phyloP scores from a whole-genome alignment of 2,888 invertebrate species.

The Yponomeuta sedellus region DNA sequence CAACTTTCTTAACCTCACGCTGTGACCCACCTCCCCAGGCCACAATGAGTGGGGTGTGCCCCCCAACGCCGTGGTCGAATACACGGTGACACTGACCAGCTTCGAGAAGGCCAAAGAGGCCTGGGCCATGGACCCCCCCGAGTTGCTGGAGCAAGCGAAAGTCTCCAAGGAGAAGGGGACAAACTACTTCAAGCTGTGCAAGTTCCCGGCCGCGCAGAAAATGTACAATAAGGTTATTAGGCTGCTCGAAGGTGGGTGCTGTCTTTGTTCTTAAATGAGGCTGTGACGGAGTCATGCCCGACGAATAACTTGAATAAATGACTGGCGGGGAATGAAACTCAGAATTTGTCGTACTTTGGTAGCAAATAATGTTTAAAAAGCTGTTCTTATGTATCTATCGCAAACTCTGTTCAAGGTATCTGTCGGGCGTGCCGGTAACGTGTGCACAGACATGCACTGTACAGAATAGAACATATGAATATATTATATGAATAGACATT shows the following conservation, averaged over 20 bases:
- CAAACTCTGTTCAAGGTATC: too few species aligned
- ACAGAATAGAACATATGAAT: too few species aligned
- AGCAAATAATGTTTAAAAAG: too few species aligned
- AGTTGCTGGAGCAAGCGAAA: constrained; percentile 88
- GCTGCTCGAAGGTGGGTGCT: constrained; percentile 72
- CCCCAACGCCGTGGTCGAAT: constrained; percentile 85
- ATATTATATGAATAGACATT: too few species aligned
- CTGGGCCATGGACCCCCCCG: constrained; percentile 88
- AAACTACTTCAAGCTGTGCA: constrained; percentile 88
- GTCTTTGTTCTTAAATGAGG: too few species aligned
- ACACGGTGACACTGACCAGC: constrained; percentile 86
- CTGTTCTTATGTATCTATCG: too few species aligned
- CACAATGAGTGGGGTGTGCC: constrained; percentile 77
- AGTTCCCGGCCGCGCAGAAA: constrained; percentile 86
- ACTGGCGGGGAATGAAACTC: too few species aligned
- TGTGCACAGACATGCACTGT: too few species aligned
- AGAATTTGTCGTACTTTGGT: too few species aligned
- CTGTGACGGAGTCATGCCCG: too few species aligned
- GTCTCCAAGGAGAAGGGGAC: constrained; percentile 94
- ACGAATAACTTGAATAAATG: too few species aligned
- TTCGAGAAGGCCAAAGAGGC: constrained; percentile 89
- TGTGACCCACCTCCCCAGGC: background rate
- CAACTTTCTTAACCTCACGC: background rate
- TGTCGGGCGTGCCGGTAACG: too few species aligned
- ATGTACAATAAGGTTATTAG: constrained; percentile 88